Percentiles rank a stretch among this genome's conserved stretches.
phyloP scores from a whole-genome alignment of 64 coral and sea anemone genomes.

The Montipora sp. region DNA sequence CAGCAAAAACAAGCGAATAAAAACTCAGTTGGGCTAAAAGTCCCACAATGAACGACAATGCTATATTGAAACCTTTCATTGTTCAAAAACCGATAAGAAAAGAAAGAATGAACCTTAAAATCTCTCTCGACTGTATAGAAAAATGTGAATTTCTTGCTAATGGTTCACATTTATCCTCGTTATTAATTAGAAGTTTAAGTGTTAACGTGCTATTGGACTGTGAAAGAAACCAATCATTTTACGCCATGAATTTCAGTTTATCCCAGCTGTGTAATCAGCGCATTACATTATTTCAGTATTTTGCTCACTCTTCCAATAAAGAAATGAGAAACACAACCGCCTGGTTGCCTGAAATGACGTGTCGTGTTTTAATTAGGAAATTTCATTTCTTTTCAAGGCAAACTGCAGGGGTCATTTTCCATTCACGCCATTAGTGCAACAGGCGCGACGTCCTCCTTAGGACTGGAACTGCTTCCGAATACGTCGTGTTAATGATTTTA shows the following conservation, averaged over 20 bases:
- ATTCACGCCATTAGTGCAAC: too few species aligned
- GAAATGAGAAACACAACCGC: neutral
- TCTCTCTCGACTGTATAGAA: neutral
- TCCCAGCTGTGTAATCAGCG: conserved; percentile 33
- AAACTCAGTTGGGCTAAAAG: neutral
- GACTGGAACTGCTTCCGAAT: too few species aligned
- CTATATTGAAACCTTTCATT: conserved; percentile 18
- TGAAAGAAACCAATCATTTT: conserved; percentile 29
- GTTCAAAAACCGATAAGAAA: neutral
- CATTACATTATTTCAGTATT: conserved; percentile 1
- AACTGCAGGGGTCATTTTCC: neutral
- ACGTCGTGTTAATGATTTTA: too few species aligned
- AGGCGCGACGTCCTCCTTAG: too few species aligned
- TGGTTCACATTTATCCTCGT: neutral
- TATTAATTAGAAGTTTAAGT: neutral
- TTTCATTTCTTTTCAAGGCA: neutral
- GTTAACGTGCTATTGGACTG: conserved; percentile 6
- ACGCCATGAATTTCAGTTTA: conserved; percentile 21
- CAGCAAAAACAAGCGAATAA: conserved; percentile 5
- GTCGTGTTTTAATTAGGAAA: neutral
- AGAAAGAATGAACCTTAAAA: neutral
- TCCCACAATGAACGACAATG: neutral
- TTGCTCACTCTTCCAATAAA: neutral
- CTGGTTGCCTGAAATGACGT: neutral
- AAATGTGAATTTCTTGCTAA: neutral